Percentiles rank a stretch among this genome's conserved stretches.
phyloP scores from a whole-genome alignment of 2,113 vertebrate genomes.

The Charadrius vociferus region DNA sequence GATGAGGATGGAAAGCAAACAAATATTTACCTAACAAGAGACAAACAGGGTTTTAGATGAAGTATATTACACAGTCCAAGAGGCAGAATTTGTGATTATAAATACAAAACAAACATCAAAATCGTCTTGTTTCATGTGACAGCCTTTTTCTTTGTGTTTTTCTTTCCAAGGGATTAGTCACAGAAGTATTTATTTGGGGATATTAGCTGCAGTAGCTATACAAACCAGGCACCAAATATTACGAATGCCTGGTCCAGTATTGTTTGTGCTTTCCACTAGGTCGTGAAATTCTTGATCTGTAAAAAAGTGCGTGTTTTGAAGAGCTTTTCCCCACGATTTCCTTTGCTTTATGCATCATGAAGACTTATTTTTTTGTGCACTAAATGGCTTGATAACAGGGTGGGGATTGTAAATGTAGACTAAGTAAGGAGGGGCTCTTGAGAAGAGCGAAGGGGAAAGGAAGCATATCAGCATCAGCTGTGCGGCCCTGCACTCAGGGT shows the following conservation, averaged over 20 bases:
- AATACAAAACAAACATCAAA: conserved; percentile 38
- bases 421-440: neutral
- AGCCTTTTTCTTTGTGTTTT: conserved; percentile 15
- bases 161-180: conserved; percentile 49
- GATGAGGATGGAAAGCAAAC: neutral
- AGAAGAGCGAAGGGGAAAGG: fast-evolving
- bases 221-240: neutral
- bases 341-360: neutral
- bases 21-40: neutral
- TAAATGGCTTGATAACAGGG: neutral
- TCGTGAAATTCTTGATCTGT: neutral
- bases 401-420: neutral
- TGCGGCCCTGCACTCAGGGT: fast-evolving
- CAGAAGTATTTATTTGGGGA: neutral
- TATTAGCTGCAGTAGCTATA: neutral
- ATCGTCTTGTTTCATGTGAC: conserved; percentile 15
- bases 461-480: neutral
- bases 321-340: neutral
- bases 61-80: neutral
- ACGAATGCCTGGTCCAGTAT: neutral
- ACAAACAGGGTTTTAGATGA: neutral
- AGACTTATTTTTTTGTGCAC: neutral
- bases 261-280: neutral
- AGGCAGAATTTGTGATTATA: neutral
- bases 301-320: neutral